Base-by-base conservation (phyloP, 2,113 vertebrate genomes). In the Antechinus stuartii region DNA sequence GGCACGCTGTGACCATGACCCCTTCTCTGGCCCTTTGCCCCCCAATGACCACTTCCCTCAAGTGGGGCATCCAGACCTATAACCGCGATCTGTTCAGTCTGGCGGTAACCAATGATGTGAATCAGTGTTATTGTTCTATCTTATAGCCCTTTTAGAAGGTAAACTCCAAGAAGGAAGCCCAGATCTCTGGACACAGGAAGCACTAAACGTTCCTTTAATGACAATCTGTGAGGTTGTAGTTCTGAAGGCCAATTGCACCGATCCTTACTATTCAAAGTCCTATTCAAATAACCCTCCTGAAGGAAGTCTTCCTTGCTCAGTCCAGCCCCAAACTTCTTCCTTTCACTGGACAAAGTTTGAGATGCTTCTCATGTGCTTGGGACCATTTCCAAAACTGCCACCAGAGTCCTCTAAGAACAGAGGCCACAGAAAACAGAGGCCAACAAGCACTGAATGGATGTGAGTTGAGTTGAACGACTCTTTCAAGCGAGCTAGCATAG, bases 1-100 rank as follows among this genome's bases (percentile, higher is more conserved):
- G 98, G 93, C 97, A 97, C 93, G 26, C 61, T 91, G 91, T 95
- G 92, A 91, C 96, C 90, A 93, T 89, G 95, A 92, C 90, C 96
- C 97, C 97, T 97, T 97, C 16, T 22, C 68, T 22, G 16, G n/a
- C n/a, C n/a, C 35, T 7, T 42, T 16, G 6, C 16, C 68, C 68
- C 19, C 16, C n/a, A 27, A 68, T 35, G 30, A 68, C 1, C 11
- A n/a, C 27, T 8, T 19, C 16, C 30, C 68, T 22, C 19, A 42
- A 84, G 25, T 46, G n/a, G 95, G 90, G 54, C 95, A 55, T 47
- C 89, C 47, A 50, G 47, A 50, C 8, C 49, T 25, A 11, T 12
- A 50, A 50, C 2, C 24, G 2, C 90, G 52, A 89, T 93, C 50
- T 95, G 54, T n/a, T 42, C 26, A 76, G n/a, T 93, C 35, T 89